Evolutionary conservation across 2,113 vertebrate genomes (phyloP), one percentile per base, ranked within the genome.

Genomic region (Larimichthys polyactis): DNA sequence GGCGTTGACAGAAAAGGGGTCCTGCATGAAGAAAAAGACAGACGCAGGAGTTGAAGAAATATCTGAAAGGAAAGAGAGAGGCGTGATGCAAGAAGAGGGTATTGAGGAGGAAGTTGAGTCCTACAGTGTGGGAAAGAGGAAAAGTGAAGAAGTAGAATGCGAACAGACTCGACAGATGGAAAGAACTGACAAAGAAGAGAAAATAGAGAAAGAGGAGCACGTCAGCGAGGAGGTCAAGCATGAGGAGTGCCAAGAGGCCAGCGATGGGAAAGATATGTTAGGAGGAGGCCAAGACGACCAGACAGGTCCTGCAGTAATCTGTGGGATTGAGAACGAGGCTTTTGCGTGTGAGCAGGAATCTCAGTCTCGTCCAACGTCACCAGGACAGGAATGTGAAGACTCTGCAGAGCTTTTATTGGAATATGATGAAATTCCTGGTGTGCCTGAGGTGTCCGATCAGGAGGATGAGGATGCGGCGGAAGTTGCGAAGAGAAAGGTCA

Each of bases 401-500:
- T 68, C 77, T 10, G 4, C 10, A 24, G 20, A 6, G 67, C 55
- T 32, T 60, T 89, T 89, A 54, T 79, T 90, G 69, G 90, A 94
- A 46, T 97, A 93, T 78, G 95, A 96, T 68, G 96, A 98, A 85
- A 92, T 97, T 88, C 94, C 96, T 57, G 97, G 96, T 52, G 71
- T 97, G 83, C 93, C 96, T 83, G 96, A 96, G 65, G 92, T 96
- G 55, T 90, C 95, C 11, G 93, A 96, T 74, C 90, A 95, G 72
- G 95, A 96, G 55, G 92, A 95, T 52, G 90, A 79, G 60, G 96
- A 96, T 59, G 94, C 92, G 80, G 94, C 95, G 48, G 89, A 94
- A 40, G 79, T 82, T 54, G 75, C 0, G 24, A 91, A 82, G 64
- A 92, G 94, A 82, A 96, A 93, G 89, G 95, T 98, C 80, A 95